Conservation (phyloP, 2,797 vertebrate species). For the Falco cherrug region DNA sequence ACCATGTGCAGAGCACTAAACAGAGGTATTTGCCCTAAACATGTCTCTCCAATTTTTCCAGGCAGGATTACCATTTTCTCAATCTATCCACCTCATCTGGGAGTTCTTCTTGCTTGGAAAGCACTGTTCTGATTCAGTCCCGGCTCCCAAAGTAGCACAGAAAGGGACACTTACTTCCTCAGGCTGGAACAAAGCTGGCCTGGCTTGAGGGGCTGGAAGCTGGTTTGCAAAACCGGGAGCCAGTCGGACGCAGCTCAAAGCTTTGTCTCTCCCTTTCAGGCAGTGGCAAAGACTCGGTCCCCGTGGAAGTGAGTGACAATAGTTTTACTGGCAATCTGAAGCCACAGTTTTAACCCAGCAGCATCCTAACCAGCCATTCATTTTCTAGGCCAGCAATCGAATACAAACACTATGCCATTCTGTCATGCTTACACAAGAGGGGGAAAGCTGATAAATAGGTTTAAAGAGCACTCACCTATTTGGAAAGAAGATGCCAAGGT, state of each 20-base stretch:
- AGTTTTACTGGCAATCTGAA: neutral
- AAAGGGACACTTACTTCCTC: neutral
- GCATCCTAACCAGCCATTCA: neutral
- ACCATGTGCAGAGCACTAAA: neutral
- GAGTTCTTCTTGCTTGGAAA: neutral
- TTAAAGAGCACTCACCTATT: neutral
- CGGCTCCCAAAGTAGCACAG: neutral
- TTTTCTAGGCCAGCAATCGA: neutral
- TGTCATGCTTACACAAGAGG: neutral
- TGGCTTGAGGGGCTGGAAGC: neutral
- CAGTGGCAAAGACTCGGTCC: neutral
- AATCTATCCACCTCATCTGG: neutral
- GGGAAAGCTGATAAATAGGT: neutral
- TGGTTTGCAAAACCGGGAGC: neutral
- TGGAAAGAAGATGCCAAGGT: neutral
- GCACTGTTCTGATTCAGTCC: neutral
- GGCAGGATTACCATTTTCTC: neutral
- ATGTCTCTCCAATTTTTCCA: neutral
- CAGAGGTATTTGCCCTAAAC: neutral
- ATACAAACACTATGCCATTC: neutral
- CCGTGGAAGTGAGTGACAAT: neutral
- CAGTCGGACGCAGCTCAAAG: neutral
- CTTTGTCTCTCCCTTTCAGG: neutral
- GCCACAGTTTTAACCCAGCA: neutral
- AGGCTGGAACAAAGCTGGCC: neutral